Conservation (phyloP, 2,888 invertebrate genomes). For the Fragum sueziense region DNA sequence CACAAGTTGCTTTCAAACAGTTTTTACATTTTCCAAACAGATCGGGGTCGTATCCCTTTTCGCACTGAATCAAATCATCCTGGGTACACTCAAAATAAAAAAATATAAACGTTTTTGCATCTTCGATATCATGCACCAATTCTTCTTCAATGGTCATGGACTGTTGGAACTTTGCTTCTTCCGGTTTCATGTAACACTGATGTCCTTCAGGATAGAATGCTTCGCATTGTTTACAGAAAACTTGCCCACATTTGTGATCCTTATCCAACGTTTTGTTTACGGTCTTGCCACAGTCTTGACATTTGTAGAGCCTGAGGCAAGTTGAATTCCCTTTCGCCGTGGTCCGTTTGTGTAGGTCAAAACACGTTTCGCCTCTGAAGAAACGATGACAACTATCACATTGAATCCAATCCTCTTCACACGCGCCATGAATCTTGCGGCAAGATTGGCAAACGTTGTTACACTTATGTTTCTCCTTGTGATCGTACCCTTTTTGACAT, state of each 20-base stretch:
- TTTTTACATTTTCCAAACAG: conserved; percentile 21
- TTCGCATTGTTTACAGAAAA: conserved; percentile 16
- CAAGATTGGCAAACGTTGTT: conserved; percentile 26
- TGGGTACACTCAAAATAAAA: conserved; percentile 40
- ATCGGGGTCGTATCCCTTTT: conserved; percentile 10
- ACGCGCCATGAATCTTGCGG: background rate
- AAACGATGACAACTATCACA: conserved; percentile 25
- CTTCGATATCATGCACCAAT: conserved; percentile 12
- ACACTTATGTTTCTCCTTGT: conserved; percentile 19
- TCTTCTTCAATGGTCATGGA: conserved; percentile 18
- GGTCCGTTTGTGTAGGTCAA: conserved; percentile 22
- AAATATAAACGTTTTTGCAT: conserved; percentile 27
- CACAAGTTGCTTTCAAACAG: conserved; percentile 30
- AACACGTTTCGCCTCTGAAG: conserved; percentile 24
- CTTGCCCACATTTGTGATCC: conserved; percentile 4
- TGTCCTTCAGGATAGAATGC: conserved; percentile 16
- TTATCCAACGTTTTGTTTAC: conserved; percentile 25
- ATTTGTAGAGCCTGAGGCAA: conserved; percentile 17
- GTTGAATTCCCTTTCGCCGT: conserved; percentile 19
- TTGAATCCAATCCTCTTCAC: background rate
- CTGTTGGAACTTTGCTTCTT: background rate
- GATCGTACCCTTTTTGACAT: conserved; percentile 34
- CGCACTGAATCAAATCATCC: conserved; percentile 31
- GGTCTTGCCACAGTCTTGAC: conserved; percentile 32
- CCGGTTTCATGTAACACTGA: conserved; percentile 29